Percentiles rank a stretch among this genome's conserved stretches.
These are phyloP conservation scores for Oscheius sp. DNA, from an alignment of 2,888 invertebrate genomes.

Conservation along the genomic window DNA sequence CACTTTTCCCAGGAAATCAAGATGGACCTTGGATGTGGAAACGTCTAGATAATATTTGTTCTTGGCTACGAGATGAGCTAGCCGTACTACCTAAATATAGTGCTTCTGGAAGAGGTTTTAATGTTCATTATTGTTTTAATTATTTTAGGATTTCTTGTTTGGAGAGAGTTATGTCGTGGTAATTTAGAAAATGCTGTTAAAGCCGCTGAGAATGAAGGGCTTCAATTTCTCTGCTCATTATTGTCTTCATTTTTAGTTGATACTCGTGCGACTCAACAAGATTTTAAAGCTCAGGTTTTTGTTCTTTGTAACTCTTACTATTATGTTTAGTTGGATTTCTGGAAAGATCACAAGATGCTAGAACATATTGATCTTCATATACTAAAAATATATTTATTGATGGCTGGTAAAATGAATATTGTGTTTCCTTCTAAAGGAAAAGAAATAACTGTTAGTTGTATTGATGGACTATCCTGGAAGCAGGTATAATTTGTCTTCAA, in stretches of 20 bases:
- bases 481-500: constrained; percentile 19
- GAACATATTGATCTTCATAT: constrained; percentile 32
- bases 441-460: constrained; percentile 37
- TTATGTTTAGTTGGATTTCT: constrained; percentile 34
- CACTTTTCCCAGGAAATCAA: constrained; percentile 44
- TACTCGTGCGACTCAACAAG: constrained; percentile 36
- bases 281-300: constrained; percentile 36
- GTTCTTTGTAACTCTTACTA: neutral
- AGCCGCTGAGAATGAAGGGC: constrained; percentile 30
- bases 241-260: constrained; percentile 41
- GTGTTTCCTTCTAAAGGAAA: constrained; percentile 28
- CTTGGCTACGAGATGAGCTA: constrained; percentile 40
- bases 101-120: constrained; percentile 17
- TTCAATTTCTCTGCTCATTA: constrained; percentile 37
- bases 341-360: constrained; percentile 36
- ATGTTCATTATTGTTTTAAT: neutral
- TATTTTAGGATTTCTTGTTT: constrained; percentile 28
- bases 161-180: constrained; percentile 44
- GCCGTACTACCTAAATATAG: neutral
- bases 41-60: constrained; percentile 44
- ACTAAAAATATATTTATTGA: constrained; percentile 47
- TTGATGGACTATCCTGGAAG: constrained; percentile 51
- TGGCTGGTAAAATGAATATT: constrained; percentile 42
- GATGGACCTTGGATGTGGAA: constrained; percentile 44
- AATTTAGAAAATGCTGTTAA: constrained; percentile 40